phyloP scores from a whole-genome alignment of 2,797 vertebrate genomes.

The Rachycentron canadum region DNA sequence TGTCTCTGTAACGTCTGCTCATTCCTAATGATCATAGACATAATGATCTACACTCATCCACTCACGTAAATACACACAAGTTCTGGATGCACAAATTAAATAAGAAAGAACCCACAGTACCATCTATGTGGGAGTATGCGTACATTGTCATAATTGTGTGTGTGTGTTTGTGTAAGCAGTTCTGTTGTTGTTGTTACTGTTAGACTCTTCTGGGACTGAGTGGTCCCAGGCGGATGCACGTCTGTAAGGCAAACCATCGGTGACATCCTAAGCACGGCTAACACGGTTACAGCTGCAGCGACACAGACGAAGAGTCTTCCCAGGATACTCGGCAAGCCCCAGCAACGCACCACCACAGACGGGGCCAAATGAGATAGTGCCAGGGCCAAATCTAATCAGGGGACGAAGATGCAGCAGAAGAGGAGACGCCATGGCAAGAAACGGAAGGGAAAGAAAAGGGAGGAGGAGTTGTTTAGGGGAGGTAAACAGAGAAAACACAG shows the following conservation, averaged over 20 bases:
- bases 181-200: slow-evolving; percentile 58
- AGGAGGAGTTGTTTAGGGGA: slow-evolving; percentile 27
- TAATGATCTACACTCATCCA: slow-evolving; percentile 3
- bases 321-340: slow-evolving; percentile 60
- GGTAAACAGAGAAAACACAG: slow-evolving; percentile 56
- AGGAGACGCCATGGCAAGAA: slow-evolving; percentile 40
- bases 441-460: slow-evolving; percentile 32
- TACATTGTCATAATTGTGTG: slow-evolving; percentile 7
- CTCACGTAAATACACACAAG: background rate
- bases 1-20: background rate
- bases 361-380: slow-evolving; percentile 79
- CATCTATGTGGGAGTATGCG: slow-evolving; percentile 4
- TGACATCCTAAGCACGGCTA: slow-evolving; percentile 78
- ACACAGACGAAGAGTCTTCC: slow-evolving; percentile 68
- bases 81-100: slow-evolving; percentile 10
- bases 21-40: slow-evolving; percentile 4
- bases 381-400: slow-evolving; percentile 80
- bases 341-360: slow-evolving; percentile 53
- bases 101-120: background rate
- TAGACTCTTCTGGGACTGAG: slow-evolving; percentile 60
- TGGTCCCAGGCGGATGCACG: slow-evolving; percentile 53
- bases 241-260: slow-evolving; percentile 72
- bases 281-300: slow-evolving; percentile 70
- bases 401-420: slow-evolving; percentile 57
- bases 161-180: slow-evolving; percentile 23